Base-by-base conservation (phyloP, 2,888 invertebrate species). In the Trachelus stipa region DNA sequence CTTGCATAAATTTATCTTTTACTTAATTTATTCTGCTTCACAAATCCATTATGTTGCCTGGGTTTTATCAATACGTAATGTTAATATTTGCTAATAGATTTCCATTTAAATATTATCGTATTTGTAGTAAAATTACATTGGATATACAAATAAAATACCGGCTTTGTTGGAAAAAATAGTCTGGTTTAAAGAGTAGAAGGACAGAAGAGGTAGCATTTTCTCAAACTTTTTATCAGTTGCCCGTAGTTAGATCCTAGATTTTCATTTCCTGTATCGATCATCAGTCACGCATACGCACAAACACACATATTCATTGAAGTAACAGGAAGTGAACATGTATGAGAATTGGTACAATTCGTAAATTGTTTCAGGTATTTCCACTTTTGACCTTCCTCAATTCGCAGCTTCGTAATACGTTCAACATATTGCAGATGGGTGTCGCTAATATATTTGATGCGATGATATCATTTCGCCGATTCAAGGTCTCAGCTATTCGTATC, bases 291-390 rank as follows among this genome's bases (percentile, higher is more conserved):
- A 56, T 56, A 0, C 9, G 56, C 56, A 56, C 23, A 56, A 40
- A 23, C 56, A 56, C 56, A 56, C 23, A 56, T 23, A 23, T 9
- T 56, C 23, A 56, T 23, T 56, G 56, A 23, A 56, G 23, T 23
- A 56, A 56, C 23, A 56, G 56, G 56, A 56, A 56, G 56, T 23
- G 23, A 9, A 56, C 23, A 15, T 9, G 23, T 23, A 56, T 23
- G 23, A 56, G 40, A 56, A 56, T 56, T 9, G 23, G 40, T 56
- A 56, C 40, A 56, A 23, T 56, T 56, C 40, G 40, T 81, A 82
- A 81, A 86, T 86, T 79, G 76, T 91, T 87, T 74, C 88, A 91
- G 91, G 91, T 89, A 31, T 91, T 91, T 85, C 90, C 91, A 76
- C 84, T 91, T 76, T 85, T 91, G 80, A 84, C 90, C 76, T 84